Conservation (phyloP, 2,113 vertebrate species). For the Aldabrachelys gigantea region DNA sequence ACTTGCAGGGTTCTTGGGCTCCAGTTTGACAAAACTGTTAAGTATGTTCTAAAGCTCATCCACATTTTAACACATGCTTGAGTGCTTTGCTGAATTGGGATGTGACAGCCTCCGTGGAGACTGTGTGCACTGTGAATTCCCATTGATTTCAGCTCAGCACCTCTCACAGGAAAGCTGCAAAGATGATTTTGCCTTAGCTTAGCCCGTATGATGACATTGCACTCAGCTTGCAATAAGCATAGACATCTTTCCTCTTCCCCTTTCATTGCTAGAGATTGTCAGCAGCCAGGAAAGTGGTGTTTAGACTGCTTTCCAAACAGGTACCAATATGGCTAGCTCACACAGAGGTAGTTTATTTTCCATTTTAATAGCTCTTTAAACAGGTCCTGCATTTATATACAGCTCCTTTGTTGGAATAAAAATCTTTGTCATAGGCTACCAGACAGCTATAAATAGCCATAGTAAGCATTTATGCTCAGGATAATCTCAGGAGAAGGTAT, state of each 20-base stretch:
- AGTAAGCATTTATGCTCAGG: conserved; percentile 66
- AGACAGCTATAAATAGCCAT: conserved; percentile 78
- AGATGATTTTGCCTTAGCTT: background rate
- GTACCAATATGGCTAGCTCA: conserved; percentile 40
- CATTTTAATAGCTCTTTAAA: conserved; percentile 68
- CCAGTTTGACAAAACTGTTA: background rate
- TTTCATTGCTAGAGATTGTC: background rate
- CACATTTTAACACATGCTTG: rapidly evolving
- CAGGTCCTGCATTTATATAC: conserved; percentile 48
- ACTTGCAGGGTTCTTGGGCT: background rate
- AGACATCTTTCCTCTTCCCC: background rate
- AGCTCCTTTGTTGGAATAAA: conserved; percentile 82
- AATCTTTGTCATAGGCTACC: conserved; percentile 72
- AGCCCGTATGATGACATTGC: background rate
- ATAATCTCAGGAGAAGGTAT: conserved; percentile 77
- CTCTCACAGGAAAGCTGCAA: background rate
- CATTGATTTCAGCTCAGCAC: background rate
- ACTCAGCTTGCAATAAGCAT: background rate
- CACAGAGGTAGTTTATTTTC: conserved; percentile 64
- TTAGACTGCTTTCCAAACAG: conserved; percentile 48
- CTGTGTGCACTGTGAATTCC: rapidly evolving
- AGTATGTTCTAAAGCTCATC: rapidly evolving
- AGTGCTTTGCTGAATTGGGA: background rate
- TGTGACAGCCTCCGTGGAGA: rapidly evolving
- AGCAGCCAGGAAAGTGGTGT: conserved; percentile 35